phyloP scores from a whole-genome alignment of 1,140 invertebrate genomes.

The Hermetia illucens region DNA sequence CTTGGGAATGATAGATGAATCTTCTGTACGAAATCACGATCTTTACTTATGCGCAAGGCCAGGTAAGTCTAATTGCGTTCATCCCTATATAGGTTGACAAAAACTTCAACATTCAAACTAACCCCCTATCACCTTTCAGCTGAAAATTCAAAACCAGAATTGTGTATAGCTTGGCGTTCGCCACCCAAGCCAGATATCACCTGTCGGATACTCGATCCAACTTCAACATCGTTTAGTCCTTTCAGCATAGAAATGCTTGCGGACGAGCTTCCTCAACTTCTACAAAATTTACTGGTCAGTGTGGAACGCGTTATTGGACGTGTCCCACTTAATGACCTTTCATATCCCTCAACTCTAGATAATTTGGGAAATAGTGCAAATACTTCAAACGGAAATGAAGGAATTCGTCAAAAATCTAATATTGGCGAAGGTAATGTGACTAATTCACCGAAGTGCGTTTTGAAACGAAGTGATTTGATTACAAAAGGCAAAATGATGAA shows the following conservation, averaged over 20 bases:
- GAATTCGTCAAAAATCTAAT: no score
- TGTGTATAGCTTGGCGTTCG: constrained; percentile 27
- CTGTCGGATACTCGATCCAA: constrained; percentile 2
- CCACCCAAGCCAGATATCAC: constrained; percentile 3
- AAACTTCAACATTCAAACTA: background rate
- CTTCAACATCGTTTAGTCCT: constrained; percentile 5
- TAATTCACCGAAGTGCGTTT: constrained; percentile 26
- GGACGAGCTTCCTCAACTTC: constrained; percentile 40
- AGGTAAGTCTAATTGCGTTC: no score
- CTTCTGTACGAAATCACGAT: constrained; percentile 18
- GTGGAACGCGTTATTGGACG: constrained; percentile 51
- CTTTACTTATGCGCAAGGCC: constrained; percentile 28
- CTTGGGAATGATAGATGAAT: constrained; percentile 24
- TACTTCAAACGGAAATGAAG: background rate
- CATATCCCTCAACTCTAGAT: constrained; percentile 18
- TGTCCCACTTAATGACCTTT: constrained; percentile 46
- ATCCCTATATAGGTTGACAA: no score
- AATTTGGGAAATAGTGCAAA: background rate
- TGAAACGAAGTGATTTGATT: constrained; percentile 29
- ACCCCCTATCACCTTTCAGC: background rate
- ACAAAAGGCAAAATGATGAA: constrained; percentile 31
- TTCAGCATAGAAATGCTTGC: constrained; percentile 11
- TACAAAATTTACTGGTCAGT: constrained; percentile 45
- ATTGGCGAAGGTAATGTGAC: constrained; percentile 5
- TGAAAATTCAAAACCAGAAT: constrained; percentile 11